Conservation (phyloP, 2,888 invertebrate genomes). For the Caenorhabditis uteleia region DNA sequence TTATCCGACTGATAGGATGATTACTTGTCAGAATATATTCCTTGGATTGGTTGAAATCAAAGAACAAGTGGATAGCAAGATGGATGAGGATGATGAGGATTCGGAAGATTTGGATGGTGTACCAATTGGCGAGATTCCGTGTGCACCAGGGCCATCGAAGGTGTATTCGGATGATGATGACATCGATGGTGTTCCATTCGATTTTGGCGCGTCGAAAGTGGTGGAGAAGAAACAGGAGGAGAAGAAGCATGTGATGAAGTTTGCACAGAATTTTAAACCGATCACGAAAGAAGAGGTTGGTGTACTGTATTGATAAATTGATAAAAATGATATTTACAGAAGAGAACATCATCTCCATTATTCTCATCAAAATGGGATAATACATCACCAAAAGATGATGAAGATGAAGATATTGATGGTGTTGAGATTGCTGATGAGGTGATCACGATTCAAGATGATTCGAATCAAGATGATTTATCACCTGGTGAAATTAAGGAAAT, state of each 20-base stretch:
- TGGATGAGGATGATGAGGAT: constrained; percentile 1
- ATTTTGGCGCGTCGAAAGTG: background rate
- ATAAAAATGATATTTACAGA: too few relatives aligned
- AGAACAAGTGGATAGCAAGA: constrained; percentile 7
- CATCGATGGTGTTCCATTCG: constrained; percentile 44
- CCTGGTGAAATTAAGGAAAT: constrained; percentile 8
- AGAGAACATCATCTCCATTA: too few relatives aligned
- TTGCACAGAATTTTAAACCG: too few relatives aligned
- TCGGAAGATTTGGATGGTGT: constrained; percentile 54
- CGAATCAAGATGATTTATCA: constrained; percentile 26
- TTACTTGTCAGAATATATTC: constrained; percentile 86
- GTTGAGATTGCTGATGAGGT: constrained; percentile 26
- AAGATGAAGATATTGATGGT: constrained; percentile 51
- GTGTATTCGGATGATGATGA: constrained; percentile 41
- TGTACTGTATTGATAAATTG: too few relatives aligned
- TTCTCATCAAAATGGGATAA: constrained; percentile 1
- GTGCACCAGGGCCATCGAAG: too few relatives aligned
- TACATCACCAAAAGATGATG: constrained; percentile 6
- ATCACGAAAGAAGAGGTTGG: too few relatives aligned
- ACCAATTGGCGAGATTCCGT: constrained; percentile 14
- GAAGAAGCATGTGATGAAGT: too few relatives aligned
- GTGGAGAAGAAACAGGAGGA: too few relatives aligned
- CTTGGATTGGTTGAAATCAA: constrained; percentile 77
- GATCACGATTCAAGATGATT: background rate
- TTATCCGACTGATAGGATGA: constrained; percentile 89